These are phyloP conservation scores for Nycticebus coucang DNA, from an alignment of 2,113 vertebrate species.

Conservation along the genomic window DNA sequence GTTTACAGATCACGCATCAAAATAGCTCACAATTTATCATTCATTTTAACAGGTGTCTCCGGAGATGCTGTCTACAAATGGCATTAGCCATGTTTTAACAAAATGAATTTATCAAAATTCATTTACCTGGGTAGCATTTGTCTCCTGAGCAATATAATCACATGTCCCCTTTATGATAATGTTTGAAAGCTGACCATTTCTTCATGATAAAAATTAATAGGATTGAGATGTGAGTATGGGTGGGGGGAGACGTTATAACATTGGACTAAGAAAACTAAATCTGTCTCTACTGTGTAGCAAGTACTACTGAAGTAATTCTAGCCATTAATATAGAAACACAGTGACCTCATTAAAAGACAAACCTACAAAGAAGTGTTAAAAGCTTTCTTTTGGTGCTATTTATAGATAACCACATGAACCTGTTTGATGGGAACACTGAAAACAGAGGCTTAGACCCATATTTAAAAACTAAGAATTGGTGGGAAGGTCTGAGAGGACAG, in stretches of 20 bases:
- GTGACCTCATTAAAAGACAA: not conserved
- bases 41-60: not conserved
- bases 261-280: not conserved
- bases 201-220: not conserved
- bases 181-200: not conserved
- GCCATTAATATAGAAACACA: not conserved
- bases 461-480: not conserved
- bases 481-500: not conserved
- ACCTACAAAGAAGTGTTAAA: not conserved
- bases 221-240: not conserved
- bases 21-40: not conserved
- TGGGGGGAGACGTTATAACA: not conserved
- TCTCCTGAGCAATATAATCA: not conserved
- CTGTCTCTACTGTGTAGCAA: not conserved
- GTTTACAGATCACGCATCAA: not conserved
- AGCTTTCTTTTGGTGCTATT: not conserved
- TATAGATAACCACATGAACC: not conserved
- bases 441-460: not conserved
- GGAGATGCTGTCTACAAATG: not conserved
- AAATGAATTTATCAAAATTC: not conserved
- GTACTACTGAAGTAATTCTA: not conserved
- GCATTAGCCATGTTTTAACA: not conserved
- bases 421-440: not conserved
- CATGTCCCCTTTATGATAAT: not conserved
- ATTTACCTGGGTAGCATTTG: not conserved